Conservation (phyloP, 2,888 invertebrate genomes). For the Pachliopta kotzebuea region DNA sequence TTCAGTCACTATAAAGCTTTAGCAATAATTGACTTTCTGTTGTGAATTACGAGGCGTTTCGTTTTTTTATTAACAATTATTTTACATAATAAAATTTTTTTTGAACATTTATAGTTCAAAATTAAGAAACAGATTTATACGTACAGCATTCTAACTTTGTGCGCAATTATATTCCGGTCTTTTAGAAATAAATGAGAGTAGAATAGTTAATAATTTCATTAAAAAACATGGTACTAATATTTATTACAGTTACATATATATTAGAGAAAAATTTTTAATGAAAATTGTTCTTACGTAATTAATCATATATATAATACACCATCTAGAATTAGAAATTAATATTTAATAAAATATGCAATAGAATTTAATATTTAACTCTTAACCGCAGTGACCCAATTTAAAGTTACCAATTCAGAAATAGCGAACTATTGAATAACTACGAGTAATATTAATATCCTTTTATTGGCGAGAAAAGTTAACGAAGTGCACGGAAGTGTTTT, state of each 20-base stretch:
- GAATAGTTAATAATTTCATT: too few relatives aligned
- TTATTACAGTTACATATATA: too few relatives aligned
- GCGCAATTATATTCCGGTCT: too few relatives aligned
- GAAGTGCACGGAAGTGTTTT: slow-evolving; percentile 23
- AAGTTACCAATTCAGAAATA: background rate
- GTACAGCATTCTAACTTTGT: too few relatives aligned
- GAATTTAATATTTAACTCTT: slow-evolving; percentile 22
- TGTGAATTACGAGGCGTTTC: slow-evolving; percentile 56
- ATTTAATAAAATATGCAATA: slow-evolving; percentile 22
- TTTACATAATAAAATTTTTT: slow-evolving; percentile 5
- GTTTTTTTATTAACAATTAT: slow-evolving; percentile 23
- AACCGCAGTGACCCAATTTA: slow-evolving; percentile 26
- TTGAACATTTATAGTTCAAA: background rate
- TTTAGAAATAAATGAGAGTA: too few relatives aligned
- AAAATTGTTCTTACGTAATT: too few relatives aligned
- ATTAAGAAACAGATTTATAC: too few relatives aligned
- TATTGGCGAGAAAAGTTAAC: slow-evolving; percentile 18
- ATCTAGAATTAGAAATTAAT: background rate
- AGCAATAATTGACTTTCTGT: slow-evolving; percentile 53
- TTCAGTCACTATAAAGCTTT: slow-evolving; percentile 20
- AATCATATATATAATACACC: background rate
- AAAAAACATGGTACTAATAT: too few relatives aligned
- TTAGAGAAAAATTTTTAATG: too few relatives aligned
- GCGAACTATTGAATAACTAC: slow-evolving; percentile 5
- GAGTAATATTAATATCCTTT: slow-evolving; percentile 12